Evolutionary conservation across 2,797 vertebrate genomes (phyloP), one percentile per base, ranked within the genome.

Genomic region (Molossus molossus): DNA sequence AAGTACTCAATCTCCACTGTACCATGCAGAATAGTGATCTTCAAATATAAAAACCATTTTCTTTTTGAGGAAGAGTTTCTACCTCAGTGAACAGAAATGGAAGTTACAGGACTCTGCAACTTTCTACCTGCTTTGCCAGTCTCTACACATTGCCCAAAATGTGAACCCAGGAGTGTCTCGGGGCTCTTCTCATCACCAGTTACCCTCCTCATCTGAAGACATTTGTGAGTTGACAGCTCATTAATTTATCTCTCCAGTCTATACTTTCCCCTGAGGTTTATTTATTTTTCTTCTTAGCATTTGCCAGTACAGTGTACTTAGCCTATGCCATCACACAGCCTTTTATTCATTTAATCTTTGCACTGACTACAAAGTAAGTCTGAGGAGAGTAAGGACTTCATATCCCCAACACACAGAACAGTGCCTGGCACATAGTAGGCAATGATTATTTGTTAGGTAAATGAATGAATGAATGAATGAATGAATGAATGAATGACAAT

Each of bases 131-230:
- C 20, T 40, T 58, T 62, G 14, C 45, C 17, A 50, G 37, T 23
- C 60, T 75, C 72, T 50, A 33, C 60, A 15, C 25, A 9, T 23
- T 0, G 0, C 3, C 58, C 21, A 0, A 5, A 64, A 14, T 37
- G n/a, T 37, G 25, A 60, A 45, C 55, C 5, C 5, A 5, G 18
- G 27, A 72, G 33, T 3, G 13, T 20, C 12, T 6, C 9, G 0
- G 17, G 20, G 53, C 27, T 55, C 10, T 53, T 23, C 29, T 13
- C 15, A 14, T 33, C 82, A 37, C 6, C 18, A 0, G 2, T n/a
- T 23, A 3, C 14, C 17, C 37, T 70, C 6, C 15, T 1, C 17
- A 53, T 55, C 55, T 53, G 6, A 29, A 14, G 33, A 27, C 10
- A 23, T 45, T 29, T 6, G 79, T 4, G 45, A 77, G 58, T 62